phyloP scores from a whole-genome alignment of 2,888 invertebrate genomes.

The Hetaerina titia region DNA sequence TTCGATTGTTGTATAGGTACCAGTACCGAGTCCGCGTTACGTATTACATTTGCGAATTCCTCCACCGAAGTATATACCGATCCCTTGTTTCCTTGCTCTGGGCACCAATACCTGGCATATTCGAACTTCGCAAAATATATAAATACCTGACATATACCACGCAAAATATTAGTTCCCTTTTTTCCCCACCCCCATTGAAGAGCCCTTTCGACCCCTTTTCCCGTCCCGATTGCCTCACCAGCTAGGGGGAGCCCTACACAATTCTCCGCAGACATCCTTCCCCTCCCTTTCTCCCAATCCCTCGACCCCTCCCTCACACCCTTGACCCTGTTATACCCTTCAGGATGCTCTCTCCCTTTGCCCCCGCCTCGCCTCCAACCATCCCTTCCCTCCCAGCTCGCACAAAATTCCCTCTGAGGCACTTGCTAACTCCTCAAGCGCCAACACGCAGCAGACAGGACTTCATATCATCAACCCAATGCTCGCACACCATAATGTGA shows the following conservation, averaged over 20 bases:
- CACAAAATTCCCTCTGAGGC: neutral
- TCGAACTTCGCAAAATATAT: too few relatives aligned
- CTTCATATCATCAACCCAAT: conserved; percentile 9
- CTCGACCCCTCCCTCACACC: neutral
- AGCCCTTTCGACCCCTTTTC: conserved; percentile 5
- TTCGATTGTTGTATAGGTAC: too few relatives aligned
- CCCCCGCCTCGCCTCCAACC: neutral
- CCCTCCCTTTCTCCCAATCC: neutral
- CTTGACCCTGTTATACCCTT: neutral
- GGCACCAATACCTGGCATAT: too few relatives aligned
- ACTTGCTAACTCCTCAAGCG: conserved; percentile 20
- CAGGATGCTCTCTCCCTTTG: neutral
- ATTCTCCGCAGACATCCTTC: conserved; percentile 14
- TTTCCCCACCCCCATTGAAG: neutral
- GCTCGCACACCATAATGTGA: neutral
- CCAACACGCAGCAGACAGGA: neutral
- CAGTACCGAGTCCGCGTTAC: too few relatives aligned
- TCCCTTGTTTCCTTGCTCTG: too few relatives aligned
- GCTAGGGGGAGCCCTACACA: neutral
- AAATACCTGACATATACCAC: neutral
- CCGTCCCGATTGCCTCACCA: neutral
- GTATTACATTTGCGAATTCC: too few relatives aligned
- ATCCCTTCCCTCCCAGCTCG: neutral
- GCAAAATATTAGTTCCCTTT: conserved; percentile 59
- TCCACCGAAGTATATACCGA: too few relatives aligned